Evolutionary conservation across 2,113 vertebrate genomes (phyloP).

Genomic region (Limnothrissa miodon): DNA sequence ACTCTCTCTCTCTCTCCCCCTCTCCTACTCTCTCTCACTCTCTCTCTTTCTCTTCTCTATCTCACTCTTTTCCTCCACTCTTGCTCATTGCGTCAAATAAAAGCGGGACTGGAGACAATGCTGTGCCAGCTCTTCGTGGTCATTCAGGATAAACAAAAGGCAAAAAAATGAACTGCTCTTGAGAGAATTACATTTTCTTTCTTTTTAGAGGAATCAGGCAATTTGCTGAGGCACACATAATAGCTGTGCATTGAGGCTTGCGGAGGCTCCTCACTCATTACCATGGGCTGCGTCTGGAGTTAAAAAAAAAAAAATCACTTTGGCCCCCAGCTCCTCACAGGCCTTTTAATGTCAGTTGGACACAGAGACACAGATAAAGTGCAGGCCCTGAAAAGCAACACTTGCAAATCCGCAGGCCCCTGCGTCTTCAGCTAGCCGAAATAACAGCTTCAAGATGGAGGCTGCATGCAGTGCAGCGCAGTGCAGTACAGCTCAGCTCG

Average conservation of each 20-base stretch:
- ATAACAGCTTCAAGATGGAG: conserved; percentile 17
- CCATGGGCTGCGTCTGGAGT: background rate
- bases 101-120: conserved; percentile 80
- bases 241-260: conserved; percentile 12
- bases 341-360: background rate
- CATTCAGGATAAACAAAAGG: conserved; percentile 85
- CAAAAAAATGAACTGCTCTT: conserved; percentile 78
- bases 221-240: conserved; percentile 70
- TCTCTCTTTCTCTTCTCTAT: conserved; percentile 16
- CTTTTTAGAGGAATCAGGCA: conserved; percentile 65
- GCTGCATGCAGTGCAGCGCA: background rate
- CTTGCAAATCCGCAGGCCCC: background rate
- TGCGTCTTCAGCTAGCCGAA: background rate
- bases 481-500: background rate
- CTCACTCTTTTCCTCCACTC: conserved; percentile 33
- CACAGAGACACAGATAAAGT: background rate
- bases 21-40: conserved; percentile 49
- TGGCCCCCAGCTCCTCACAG: conserved; percentile 1
- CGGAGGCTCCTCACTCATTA: background rate
- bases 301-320: conserved; percentile 2
- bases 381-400: conserved; percentile 11
- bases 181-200: conserved; percentile 84
- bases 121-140: conserved; percentile 81
- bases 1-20: conserved; percentile 63
- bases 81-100: conserved; percentile 71